Percentiles rank a stretch among this genome's conserved stretches.
These are phyloP conservation scores for Eumacrocentrus americanus DNA, from an alignment of 2,888 invertebrate genomes.

Conservation along the genomic window DNA sequence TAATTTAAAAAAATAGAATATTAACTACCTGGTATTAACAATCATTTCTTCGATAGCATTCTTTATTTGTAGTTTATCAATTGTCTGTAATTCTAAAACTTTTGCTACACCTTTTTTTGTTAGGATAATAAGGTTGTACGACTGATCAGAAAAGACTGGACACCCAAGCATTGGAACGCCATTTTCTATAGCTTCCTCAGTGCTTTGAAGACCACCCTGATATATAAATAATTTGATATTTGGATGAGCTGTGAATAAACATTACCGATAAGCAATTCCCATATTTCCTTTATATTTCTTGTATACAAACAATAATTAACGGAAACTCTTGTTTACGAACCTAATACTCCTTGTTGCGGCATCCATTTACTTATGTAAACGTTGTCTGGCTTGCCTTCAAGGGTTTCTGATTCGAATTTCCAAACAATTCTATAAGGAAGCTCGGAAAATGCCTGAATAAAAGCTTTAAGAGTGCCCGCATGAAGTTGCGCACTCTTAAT, in stretches of 20 bases:
- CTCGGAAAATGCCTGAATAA: constrained; percentile 36
- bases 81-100: constrained; percentile 26
- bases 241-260: constrained; percentile 44
- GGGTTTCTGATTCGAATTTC: constrained; percentile 38
- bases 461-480: constrained; percentile 7
- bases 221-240: constrained; percentile 44
- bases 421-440: constrained; percentile 40
- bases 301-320: too few relatives aligned
- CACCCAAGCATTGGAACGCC: constrained; percentile 43
- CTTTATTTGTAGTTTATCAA: constrained; percentile 26
- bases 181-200: constrained; percentile 43
- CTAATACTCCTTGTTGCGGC: constrained; percentile 40
- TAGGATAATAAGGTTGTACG: constrained; percentile 32
- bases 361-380: constrained; percentile 40
- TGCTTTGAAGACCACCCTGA: constrained; percentile 47
- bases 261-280: background rate
- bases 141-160: constrained; percentile 44
- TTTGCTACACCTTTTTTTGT: constrained; percentile 34
- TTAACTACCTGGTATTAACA: constrained; percentile 34
- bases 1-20: background rate
- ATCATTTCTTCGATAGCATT: constrained; percentile 35
- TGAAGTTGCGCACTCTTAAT: constrained; percentile 18
- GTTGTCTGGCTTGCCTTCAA: constrained; percentile 32
- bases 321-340: too few relatives aligned
- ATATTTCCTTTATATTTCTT: background rate